Base-by-base conservation (phyloP, 2,797 vertebrate genomes). In the Taenioides sp. region DNA sequence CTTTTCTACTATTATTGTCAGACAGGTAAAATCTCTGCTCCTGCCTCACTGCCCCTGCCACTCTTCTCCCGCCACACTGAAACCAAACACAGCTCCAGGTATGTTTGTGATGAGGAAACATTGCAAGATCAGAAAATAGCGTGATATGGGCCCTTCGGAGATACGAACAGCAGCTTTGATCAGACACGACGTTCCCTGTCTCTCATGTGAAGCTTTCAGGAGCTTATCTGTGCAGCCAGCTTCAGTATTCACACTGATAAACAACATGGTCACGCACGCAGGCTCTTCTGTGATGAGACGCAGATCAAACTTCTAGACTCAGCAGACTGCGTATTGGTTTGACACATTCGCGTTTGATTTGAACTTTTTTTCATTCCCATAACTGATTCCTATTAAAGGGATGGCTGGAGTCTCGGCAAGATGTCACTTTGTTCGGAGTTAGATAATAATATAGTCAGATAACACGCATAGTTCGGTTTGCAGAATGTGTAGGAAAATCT, bases 221-320 rank as follows among this genome's bases (percentile, higher is more conserved):
- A 59, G 76, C 76, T 86, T 79, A 81, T 82, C 81, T 77, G 55
- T 0, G 5, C 68, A 74, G 80, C 79, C 87, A 77, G 79, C 69
- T 74, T 25, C 64, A 10, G 12, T 10, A 12, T 20, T 50, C 43
- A 25, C 16, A 25, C 62, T 3, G 62, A 65, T 50, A 65, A 66
- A 54, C 65, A 54, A 28, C 49, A 31, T 2, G 18, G 18, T 66
- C 25, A n/a, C 20, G 25, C 64, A 52, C 25, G 17, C 16, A 65
- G 64, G 0, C 22, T 10, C 16, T 65, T 50, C 18, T 1, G 37
- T 9, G n/a, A 6, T 1, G 40, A 3, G 40, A 25, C 11, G 4
- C 11, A 23, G 22, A 25, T 47, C n/a, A 43, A 16, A 43, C n/a
- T 25, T 47, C 37, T 40, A n/a, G 5, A 22, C 11, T 34, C 59